Percentiles rank a stretch among this genome's conserved stretches.
Conservation (phyloP, 1,140 invertebrate species). For the Idris sp. region DNA sequence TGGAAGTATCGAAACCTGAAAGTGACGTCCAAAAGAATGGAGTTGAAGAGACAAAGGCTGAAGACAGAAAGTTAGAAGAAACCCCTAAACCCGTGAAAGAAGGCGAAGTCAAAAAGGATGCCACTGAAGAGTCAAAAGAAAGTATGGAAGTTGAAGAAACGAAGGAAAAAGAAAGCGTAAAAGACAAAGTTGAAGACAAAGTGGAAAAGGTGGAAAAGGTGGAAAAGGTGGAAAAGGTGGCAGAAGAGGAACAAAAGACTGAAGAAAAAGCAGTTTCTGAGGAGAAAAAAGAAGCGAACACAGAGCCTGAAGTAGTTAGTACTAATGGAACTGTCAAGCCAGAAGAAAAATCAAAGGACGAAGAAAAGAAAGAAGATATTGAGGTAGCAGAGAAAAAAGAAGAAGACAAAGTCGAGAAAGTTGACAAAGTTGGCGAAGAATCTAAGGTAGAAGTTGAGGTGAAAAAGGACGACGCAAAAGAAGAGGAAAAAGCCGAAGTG, state of each 20-base stretch:
- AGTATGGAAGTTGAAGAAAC: conserved; percentile 13
- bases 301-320: conserved; percentile 27
- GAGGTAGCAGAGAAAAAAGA: conserved; percentile 37
- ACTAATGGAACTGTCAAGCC: conserved; percentile 7
- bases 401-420: conserved; percentile 2
- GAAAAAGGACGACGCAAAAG: conserved; percentile 6
- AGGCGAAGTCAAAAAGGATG: no score
- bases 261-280: conserved; percentile 8
- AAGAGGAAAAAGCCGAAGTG: background rate
- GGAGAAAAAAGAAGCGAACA: conserved; percentile 27
- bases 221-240: conserved; percentile 46
- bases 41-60: conserved; percentile 25
- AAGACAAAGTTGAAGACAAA: no score
- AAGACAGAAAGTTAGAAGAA: conserved; percentile 12
- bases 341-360: no score
- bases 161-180: no score
- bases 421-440: conserved; percentile 1
- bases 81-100: conserved; percentile 15
- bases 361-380: conserved; percentile 35
- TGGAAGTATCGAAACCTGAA: conserved; percentile 8
- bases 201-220: conserved; percentile 45
- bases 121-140: conserved; percentile 27
- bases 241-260: no score
- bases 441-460: no score
- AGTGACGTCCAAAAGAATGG: conserved; percentile 21